phyloP scores from a whole-genome alignment of 2,113 vertebrate genomes.

The Paradisaea rubra region DNA sequence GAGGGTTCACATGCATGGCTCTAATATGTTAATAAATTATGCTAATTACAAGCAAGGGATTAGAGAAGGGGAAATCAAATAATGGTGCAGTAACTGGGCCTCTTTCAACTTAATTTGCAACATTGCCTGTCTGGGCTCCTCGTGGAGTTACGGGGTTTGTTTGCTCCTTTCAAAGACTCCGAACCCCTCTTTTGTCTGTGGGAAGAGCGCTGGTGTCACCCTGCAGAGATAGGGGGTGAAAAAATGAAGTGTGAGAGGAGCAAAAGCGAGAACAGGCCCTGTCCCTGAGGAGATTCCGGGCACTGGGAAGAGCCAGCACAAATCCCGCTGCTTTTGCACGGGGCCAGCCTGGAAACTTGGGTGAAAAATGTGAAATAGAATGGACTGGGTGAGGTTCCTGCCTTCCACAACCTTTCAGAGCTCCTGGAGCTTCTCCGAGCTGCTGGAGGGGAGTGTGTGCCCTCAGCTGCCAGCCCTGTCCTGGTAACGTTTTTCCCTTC shows the following conservation, averaged over 20 bases:
- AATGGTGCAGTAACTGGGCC: constrained; percentile 6
- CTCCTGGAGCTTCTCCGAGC: background rate
- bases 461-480: background rate
- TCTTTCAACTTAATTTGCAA: constrained; percentile 64
- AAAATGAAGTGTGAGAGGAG: background rate
- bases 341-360: background rate
- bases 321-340: background rate
- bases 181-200: background rate
- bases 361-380: background rate
- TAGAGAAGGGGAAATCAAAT: constrained; percentile 52
- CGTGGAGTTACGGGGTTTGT: constrained; percentile 19
- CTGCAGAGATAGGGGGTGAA: background rate
- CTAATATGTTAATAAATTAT: constrained; percentile 54
- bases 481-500: background rate
- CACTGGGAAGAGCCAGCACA: background rate
- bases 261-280: background rate
- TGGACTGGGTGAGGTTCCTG: background rate
- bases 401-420: background rate
- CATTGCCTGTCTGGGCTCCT: constrained; percentile 28
- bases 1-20: constrained; percentile 14
- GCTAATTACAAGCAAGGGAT: constrained; percentile 53
- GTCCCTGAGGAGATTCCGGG: background rate
- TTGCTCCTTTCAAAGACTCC: constrained; percentile 39
- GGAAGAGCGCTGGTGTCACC: background rate
- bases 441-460: background rate